Evolutionary conservation across 2,113 vertebrate species (phyloP), one percentile per base, ranked within the genome.

Genomic region (Periophthalmus modestus): DNA sequence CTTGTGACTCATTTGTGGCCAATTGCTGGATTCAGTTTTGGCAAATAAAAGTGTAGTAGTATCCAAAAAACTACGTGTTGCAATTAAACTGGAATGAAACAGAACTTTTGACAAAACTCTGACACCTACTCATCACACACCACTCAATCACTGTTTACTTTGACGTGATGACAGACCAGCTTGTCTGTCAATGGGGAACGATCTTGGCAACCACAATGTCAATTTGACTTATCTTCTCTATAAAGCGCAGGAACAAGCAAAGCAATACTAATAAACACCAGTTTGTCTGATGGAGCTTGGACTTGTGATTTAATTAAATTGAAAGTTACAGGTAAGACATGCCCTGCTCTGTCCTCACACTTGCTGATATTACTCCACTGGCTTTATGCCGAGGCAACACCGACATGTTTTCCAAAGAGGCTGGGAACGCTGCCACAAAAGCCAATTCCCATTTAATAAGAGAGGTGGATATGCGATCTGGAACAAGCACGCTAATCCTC

Each of bases 401-500:
- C 63, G 68, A 81, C 80, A 72, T 73, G 75, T 86, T 59, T 59
- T 88, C 70, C 69, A 81, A 84, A 80, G 71, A 68, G 71, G 19
- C 88, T 84, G 88, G 89, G 87, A 92, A 83, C 61, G 6, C 50
- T 80, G 89, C 90, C 90, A 90, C 79, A 69, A 66, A 23, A 52
- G 73, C 79, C 78, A 82, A 83, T 89, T 82, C 82, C 84, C 72
- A 73, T 91, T 81, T 84, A 87, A 90, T 86, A 89, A 85, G 57
- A 82, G 86, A 74, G 23, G 80, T 76, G 87, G 79, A 82, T 87
- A 77, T 77, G 84, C 81, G 86, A 90, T 88, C 84, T 77, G 78
- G 79, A 83, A 89, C 88, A 81, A 80, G 78, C 72, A 74, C 66
- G 62, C 89, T 93, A 92, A 92, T 92, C 84, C 87, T 77, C 69